Percentiles rank a stretch among this genome's conserved stretches.
Conservation (phyloP, 2,888 invertebrate species). For the Oscheius myriophilus region DNA sequence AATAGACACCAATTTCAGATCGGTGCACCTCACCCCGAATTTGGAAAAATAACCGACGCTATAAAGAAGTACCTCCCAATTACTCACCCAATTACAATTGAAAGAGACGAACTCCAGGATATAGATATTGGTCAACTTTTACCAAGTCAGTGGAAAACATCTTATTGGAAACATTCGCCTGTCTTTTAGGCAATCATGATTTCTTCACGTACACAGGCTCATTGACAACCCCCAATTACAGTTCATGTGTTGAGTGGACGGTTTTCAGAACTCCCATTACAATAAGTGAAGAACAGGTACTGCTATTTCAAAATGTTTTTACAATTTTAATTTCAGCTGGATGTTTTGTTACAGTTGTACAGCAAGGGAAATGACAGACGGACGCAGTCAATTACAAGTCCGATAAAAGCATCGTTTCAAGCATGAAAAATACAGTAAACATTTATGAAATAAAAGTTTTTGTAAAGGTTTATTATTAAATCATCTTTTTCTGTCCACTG, state of each 20-base stretch:
- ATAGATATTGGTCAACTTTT: conserved; percentile 21
- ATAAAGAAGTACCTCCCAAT: conserved; percentile 7
- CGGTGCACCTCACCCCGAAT: conserved; percentile 19
- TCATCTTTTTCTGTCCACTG: too few relatives aligned
- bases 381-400: conserved; percentile 10
- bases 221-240: conserved; percentile 72
- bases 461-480: too few relatives aligned
- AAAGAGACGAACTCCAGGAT: conserved; percentile 16
- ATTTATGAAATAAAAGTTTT: not conserved
- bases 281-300: conserved; percentile 60
- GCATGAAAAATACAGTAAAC: not conserved
- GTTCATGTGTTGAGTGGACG: conserved; percentile 72
- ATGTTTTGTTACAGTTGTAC: conserved; percentile 10
- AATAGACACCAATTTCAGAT: too few relatives aligned
- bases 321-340: not conserved
- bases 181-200: conserved; percentile 54
- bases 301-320: not conserved
- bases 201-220: conserved; percentile 72
- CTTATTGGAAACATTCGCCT: not conserved
- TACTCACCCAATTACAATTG: conserved; percentile 10
- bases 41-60: conserved; percentile 20
- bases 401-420: conserved; percentile 9
- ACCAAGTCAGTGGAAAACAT: conserved; percentile 1
- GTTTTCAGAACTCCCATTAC: conserved; percentile 70
- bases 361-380: conserved; percentile 20